Base-by-base conservation (phyloP, 2,797 vertebrate species). In the Sebastes umbrosus region DNA sequence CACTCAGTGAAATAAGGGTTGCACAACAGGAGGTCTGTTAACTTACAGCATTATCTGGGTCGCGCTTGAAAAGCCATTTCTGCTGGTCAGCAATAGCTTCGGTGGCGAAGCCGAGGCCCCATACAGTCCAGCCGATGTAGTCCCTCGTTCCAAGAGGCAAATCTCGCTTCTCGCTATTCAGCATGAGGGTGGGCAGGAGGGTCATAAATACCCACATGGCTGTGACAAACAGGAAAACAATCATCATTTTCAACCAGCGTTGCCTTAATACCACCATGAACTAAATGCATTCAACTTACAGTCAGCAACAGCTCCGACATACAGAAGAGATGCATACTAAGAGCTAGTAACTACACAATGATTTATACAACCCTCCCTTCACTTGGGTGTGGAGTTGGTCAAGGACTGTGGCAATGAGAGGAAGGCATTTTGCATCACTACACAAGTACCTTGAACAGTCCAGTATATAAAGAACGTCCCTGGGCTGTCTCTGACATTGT, bases 181-280 rank as follows among this genome's bases (percentile, higher is more conserved):
- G 86, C 89, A 97, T 95, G 36, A 97, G 92, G 36, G 96, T 97
- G 80, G 96, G 97, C 79, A 97, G 92, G 18, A 97, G 95, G 46
- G 96, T 96, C 79, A 95, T 66, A 76, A 96, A 97, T 57, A 97
- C 89, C 97, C 96, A 97, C 75, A 96, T 1, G 25, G 96, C 96
- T 97, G 84, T 34, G 63, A 69, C 60, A 81, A 77, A 86, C 2
- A 20, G 16, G n/a, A 16, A 3, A 63, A 62, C 10, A 54, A 43
- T 62, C 0, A 86, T 87, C 10, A 73, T 84, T 50, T 76, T 32
- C 39, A 69, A 52, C n/a, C 8, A 63, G 73, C 27, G 31, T 59
- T 18, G 46, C 32, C 16, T 79, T 69, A 62, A 84, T 74, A 69
- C 62, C 36, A 69, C 20, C 43, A 65, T 58, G 0, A 54, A 71